These are phyloP conservation scores for Pseudorhombus dupliciocellatus DNA, from an alignment of 2,113 vertebrate genomes.

Conservation along the genomic window DNA sequence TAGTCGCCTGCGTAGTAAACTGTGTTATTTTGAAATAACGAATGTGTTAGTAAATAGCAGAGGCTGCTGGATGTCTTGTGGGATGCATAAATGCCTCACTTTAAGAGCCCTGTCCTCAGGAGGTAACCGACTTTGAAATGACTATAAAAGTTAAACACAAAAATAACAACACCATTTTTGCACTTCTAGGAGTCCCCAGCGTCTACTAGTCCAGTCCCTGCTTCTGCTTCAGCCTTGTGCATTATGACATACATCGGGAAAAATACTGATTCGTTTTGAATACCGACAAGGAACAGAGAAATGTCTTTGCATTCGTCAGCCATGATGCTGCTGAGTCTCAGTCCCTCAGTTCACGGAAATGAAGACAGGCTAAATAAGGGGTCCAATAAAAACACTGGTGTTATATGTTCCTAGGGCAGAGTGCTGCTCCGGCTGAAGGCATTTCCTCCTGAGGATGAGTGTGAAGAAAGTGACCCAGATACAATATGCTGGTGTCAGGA, in stretches of 20 bases:
- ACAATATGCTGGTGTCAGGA: neutral
- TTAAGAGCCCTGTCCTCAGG: neutral
- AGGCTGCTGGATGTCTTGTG: neutral
- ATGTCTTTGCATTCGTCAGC: conserved; percentile 20
- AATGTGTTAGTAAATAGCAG: neutral
- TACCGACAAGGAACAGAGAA: conserved; percentile 24
- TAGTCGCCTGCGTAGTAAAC: neutral
- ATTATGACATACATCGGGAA: conserved; percentile 24
- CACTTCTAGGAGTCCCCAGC: neutral
- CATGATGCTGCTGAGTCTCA: neutral
- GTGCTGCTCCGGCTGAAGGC: conserved; percentile 4
- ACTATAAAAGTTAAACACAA: conserved; percentile 10
- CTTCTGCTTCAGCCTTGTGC: conserved; percentile 3
- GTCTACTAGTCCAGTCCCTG: neutral
- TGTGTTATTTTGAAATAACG: neutral
- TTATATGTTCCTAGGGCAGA: neutral
- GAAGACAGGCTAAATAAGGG: neutral
- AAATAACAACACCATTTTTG: conserved; percentile 13
- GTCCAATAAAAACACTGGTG: neutral
- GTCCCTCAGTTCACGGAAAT: neutral
- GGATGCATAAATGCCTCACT: conserved; percentile 7
- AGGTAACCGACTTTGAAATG: conserved; percentile 31
- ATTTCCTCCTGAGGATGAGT: neutral
- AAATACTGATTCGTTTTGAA: conserved; percentile 39
- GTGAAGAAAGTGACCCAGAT: conserved; percentile 26